Evolutionary conservation across 2,113 vertebrate genomes (phyloP).

Genomic region (Oryzias celebensis): DNA sequence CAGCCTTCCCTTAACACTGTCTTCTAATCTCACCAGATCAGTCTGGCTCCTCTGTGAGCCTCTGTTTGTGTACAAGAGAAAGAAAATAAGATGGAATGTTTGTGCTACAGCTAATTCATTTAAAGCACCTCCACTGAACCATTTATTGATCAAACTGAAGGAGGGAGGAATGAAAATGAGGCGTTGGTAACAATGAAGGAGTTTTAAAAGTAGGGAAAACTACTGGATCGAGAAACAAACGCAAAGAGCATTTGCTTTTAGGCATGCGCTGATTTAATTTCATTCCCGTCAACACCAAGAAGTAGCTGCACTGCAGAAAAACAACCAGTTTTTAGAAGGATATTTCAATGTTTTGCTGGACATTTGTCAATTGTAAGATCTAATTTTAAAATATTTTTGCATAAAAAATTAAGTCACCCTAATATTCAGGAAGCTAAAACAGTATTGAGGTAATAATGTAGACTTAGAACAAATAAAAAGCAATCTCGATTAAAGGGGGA

Average conservation of each 20-base stretch:
- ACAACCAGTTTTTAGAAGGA: too few relatives aligned
- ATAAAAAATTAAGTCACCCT: too few relatives aligned
- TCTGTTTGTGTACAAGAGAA: not conserved
- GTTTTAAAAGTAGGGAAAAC: constrained; percentile 17
- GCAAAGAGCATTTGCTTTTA: constrained; percentile 3
- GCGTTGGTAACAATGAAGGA: constrained; percentile 11
- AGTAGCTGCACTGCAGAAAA: too few relatives aligned
- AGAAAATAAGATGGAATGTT: constrained; percentile 31
- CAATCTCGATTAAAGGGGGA: not conserved
- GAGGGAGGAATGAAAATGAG: constrained; percentile 34
- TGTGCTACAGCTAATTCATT: constrained; percentile 52
- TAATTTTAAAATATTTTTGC: too few relatives aligned
- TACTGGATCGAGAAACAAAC: not conserved
- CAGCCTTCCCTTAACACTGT: constrained; percentile 11
- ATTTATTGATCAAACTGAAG: constrained; percentile 66
- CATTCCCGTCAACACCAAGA: not conserved
- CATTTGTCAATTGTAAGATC: too few relatives aligned
- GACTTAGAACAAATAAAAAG: constrained; percentile 14
- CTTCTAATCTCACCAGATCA: constrained; percentile 15
- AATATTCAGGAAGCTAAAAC: too few relatives aligned
- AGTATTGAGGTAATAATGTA: not conserved
- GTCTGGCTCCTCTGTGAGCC: not conserved
- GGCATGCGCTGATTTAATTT: not conserved
- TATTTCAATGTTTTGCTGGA: too few relatives aligned
- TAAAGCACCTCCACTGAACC: constrained; percentile 55